Percentiles rank a stretch among this genome's conserved stretches.
Evolutionary conservation across 2,797 vertebrate genomes (phyloP).

Genomic region (Acanthis flammea): DNA sequence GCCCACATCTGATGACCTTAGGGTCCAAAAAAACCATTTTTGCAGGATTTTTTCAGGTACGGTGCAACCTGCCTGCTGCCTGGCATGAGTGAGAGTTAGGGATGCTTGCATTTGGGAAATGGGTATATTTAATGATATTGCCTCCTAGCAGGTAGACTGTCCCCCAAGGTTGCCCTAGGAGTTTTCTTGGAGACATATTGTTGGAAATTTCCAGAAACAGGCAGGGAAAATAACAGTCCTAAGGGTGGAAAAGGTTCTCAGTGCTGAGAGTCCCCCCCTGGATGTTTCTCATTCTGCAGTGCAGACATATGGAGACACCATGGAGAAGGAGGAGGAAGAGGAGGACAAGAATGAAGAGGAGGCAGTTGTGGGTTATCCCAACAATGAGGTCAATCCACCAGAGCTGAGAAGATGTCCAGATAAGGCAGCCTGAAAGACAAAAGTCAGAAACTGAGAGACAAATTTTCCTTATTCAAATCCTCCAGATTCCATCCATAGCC

Average conservation of each 20-base stretch:
- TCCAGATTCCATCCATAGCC: background rate
- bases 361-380: background rate
- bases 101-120: background rate
- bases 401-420: background rate
- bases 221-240: background rate
- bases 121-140: background rate
- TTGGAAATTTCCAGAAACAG: background rate
- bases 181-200: background rate
- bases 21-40: background rate
- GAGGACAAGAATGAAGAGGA: background rate
- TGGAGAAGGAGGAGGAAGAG: background rate
- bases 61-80: fast-evolving
- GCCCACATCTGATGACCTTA: background rate
- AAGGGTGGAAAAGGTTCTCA: background rate
- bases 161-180: background rate
- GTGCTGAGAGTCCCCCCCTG: fast-evolving
- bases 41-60: background rate
- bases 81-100: background rate
- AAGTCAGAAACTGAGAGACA: background rate
- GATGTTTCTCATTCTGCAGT: fast-evolving
- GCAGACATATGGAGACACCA: fast-evolving
- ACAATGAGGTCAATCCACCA: background rate
- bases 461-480: background rate
- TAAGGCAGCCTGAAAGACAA: background rate
- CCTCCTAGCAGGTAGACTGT: background rate